phyloP scores from a whole-genome alignment of 1,140 invertebrate genomes.

The Pseudomyrmex pallidus region DNA sequence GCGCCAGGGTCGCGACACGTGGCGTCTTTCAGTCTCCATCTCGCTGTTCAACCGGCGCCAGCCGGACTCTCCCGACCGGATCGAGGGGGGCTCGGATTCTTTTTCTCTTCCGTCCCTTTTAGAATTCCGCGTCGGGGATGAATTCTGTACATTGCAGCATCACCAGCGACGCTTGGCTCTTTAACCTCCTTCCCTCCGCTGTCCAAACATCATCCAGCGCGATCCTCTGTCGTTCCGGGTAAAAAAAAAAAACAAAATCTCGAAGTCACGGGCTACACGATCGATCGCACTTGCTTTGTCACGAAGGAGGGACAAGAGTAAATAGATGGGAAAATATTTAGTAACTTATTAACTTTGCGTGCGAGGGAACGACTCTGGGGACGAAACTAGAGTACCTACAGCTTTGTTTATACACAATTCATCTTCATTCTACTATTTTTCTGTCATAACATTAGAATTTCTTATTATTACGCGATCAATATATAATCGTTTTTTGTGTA shows the following conservation, averaged over 20 bases:
- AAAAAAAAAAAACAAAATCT: conserved; percentile 70
- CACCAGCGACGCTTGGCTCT: conserved; percentile 12
- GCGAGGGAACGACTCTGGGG: not conserved
- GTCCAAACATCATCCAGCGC: conserved; percentile 53
- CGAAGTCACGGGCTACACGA: conserved; percentile 58
- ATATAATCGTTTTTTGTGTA: not conserved
- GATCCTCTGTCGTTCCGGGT: conserved; percentile 26
- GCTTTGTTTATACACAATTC: not conserved
- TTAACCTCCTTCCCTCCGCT: conserved; percentile 39
- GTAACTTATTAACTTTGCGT: not conserved
- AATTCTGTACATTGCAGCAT: not conserved
- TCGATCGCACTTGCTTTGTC: conserved; percentile 42
- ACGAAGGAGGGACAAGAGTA: not conserved
- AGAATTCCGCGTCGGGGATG: not conserved
- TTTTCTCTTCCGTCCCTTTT: not conserved
- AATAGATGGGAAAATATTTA: conserved; percentile 19
- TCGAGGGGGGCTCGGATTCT: not conserved
- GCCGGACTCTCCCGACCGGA: conserved; percentile 64
- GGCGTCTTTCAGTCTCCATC: conserved; percentile 74
- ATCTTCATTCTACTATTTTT: not conserved
- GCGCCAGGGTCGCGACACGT: conserved; percentile 71
- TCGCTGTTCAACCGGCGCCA: conserved; percentile 72
- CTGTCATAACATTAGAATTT: not conserved
- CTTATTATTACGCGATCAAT: not conserved
- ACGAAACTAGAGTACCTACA: too few relatives aligned